Conservation (phyloP, 2,888 invertebrate genomes). For the Eledone cirrhosa region DNA sequence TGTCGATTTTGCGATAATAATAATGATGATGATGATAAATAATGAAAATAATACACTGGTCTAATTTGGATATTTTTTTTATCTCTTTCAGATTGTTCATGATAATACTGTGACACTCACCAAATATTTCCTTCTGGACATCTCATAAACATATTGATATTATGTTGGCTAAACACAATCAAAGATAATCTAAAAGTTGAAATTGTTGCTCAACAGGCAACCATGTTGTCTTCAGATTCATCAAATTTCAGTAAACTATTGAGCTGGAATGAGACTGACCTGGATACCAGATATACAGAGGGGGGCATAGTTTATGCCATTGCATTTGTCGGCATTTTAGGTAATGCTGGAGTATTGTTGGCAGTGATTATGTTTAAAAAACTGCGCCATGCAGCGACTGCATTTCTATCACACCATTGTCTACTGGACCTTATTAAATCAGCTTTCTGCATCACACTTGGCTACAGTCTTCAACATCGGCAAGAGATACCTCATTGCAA, state of each 20-base stretch:
- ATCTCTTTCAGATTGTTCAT: too few relatives aligned
- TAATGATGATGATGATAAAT: too few relatives aligned
- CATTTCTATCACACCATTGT: slow-evolving; percentile 63
- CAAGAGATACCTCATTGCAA: slow-evolving; percentile 72
- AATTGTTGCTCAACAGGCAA: too few relatives aligned
- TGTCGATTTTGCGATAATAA: too few relatives aligned
- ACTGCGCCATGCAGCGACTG: slow-evolving; percentile 57
- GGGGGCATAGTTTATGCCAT: slow-evolving; percentile 50
- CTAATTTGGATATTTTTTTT: too few relatives aligned
- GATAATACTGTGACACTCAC: too few relatives aligned
- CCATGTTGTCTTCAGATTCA: not conserved
- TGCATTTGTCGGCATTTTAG: slow-evolving; percentile 54
- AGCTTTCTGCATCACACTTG: slow-evolving; percentile 60
- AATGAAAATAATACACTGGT: too few relatives aligned
- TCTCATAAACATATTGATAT: not conserved
- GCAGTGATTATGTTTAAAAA: slow-evolving; percentile 47
- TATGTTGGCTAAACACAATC: not conserved
- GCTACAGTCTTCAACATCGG: slow-evolving; percentile 51
- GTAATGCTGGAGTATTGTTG: slow-evolving; percentile 51
- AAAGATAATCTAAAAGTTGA: not conserved
- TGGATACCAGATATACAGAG: slow-evolving; percentile 36
- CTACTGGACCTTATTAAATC: slow-evolving; percentile 62
- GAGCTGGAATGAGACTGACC: slow-evolving; percentile 20
- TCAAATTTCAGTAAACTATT: not conserved
- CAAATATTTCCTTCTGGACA: too few relatives aligned